These are phyloP conservation scores for Tapirus indicus DNA, from an alignment of 2,797 vertebrate genomes.

Conservation along the genomic window DNA sequence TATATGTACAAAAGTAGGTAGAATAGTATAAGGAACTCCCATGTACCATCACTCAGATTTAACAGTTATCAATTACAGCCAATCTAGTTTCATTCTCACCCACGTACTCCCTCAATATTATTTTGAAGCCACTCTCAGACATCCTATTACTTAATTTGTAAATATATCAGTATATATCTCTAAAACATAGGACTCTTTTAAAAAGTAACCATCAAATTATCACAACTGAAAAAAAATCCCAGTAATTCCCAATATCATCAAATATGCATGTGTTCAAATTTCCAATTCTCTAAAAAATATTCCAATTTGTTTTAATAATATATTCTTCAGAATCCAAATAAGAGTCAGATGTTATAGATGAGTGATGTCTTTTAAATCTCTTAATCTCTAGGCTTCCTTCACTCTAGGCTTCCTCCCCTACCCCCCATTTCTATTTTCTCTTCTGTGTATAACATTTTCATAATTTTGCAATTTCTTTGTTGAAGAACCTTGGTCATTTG, in stretches of 20 bases:
- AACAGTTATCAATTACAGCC: background rate
- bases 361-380: background rate
- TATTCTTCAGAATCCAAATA: background rate
- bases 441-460: background rate
- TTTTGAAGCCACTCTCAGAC: background rate
- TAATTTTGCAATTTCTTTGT: background rate
- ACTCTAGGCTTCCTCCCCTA: background rate
- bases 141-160: constrained; percentile 2
- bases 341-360: background rate
- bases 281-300: background rate
- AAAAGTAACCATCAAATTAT: background rate
- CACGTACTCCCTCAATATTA: background rate
- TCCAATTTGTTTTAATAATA: background rate
- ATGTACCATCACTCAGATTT: background rate
- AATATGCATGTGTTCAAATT: background rate
- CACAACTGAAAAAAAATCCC: background rate
- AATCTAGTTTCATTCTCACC: background rate
- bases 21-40: background rate
- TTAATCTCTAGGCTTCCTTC: background rate
- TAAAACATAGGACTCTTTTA: background rate
- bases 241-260: background rate
- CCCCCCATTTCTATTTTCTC: background rate
- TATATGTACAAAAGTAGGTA: background rate
- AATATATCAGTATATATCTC: background rate
- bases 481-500: background rate